Base-by-base conservation (phyloP, 2,888 invertebrate genomes). In the Plagodis pulveraria region DNA sequence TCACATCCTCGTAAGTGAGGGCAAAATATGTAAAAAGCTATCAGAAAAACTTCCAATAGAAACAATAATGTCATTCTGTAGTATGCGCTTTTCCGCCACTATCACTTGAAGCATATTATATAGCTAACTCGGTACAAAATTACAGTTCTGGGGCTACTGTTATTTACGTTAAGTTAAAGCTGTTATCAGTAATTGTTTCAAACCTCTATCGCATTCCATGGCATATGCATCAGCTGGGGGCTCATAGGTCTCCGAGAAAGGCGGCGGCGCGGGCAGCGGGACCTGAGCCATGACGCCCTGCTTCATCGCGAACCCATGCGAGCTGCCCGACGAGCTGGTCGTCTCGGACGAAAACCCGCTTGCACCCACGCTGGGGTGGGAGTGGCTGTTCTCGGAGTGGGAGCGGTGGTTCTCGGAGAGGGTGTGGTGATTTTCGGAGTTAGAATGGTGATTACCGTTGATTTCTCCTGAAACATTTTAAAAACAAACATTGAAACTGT, bases 301-400 rank as follows among this genome's bases (percentile, higher is more conserved):
- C 70, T 83, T 83, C 56, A 71, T 54, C 9, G 60, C 70, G 74
- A 81, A 90, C 5, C 87, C 80, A 35, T 84, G 84, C 0, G 89
- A 90, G 51, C 94, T 94, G 73, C 93, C 89, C 0, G 94, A 94
- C 0, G 94, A 94, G 58, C 94, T 94, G 1, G 91, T 80, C 0
- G 94, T 94, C 70, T 94, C 94, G 10, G 93, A 92, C 32, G 88
- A 88, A 0, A 85, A 87, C 7, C 83, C 81, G 0, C 58, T 50
- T 0, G 85, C 87, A 12, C 42, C 41, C 10, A 7, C 41, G 0
- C 71, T 64, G 22, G 22, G 22, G 43, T 83, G 81, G 0, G 80
- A 78, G 0, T 79, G 80, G 0, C 66, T 57, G 62, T 83, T 84
- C 9, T 87, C 85, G 11, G 9, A 8, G 43, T 83, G 81, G 0